phyloP scores from a whole-genome alignment of 2,113 vertebrate genomes.

The Serinus canaria region DNA sequence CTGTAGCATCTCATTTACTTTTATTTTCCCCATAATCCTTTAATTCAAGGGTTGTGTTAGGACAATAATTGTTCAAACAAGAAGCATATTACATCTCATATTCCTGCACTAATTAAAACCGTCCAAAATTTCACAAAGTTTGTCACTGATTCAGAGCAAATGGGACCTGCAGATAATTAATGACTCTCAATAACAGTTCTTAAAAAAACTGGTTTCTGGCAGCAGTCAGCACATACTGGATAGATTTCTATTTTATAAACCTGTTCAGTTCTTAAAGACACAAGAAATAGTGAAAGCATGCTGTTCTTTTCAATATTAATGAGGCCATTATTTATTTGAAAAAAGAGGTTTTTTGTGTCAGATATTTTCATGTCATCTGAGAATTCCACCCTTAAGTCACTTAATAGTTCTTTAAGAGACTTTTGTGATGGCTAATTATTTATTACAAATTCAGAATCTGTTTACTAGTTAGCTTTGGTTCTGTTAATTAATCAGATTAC shows the following conservation, averaged over 20 bases:
- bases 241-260: slow-evolving; percentile 26
- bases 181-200: slow-evolving; percentile 52
- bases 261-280: slow-evolving; percentile 43
- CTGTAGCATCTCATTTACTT: not conserved
- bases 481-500: slow-evolving; percentile 45
- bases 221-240: slow-evolving; percentile 16
- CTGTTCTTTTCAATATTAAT: slow-evolving; percentile 47
- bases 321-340: slow-evolving; percentile 25
- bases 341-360: not conserved
- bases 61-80: slow-evolving; percentile 35
- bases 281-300: not conserved
- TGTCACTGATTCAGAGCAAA: slow-evolving; percentile 51
- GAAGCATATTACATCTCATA: slow-evolving; percentile 21
- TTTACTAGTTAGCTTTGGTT: slow-evolving; percentile 30
- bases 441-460: slow-evolving; percentile 34
- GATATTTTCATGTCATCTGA: not conserved
- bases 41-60: slow-evolving; percentile 42
- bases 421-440: slow-evolving; percentile 38
- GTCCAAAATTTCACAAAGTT: slow-evolving; percentile 50
- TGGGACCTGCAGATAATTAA: slow-evolving; percentile 65
- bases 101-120: slow-evolving; percentile 56
- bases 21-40: not conserved
- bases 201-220: slow-evolving; percentile 46
- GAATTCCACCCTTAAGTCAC: slow-evolving; percentile 20
- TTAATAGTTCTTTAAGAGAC: slow-evolving; percentile 43